phyloP scores from a whole-genome alignment of 2,888 invertebrate species.

The Corythucha ciliata region DNA sequence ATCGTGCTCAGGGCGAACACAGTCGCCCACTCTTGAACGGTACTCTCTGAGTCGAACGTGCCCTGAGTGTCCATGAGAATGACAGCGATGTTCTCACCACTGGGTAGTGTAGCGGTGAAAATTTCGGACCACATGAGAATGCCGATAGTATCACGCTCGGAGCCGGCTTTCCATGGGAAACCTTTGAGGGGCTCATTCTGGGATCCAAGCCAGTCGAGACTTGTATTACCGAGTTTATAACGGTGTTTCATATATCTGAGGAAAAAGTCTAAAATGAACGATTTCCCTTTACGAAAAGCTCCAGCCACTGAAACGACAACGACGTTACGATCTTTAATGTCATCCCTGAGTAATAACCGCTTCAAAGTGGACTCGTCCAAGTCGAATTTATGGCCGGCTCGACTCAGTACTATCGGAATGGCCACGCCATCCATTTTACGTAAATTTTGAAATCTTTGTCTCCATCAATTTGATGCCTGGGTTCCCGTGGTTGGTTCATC shows the following conservation, averaged over 20 bases:
- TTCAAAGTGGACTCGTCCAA: slow-evolving; percentile 70
- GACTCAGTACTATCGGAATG: slow-evolving; percentile 72
- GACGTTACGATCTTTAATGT: slow-evolving; percentile 69
- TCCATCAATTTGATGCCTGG: too few species aligned
- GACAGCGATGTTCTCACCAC: slow-evolving; percentile 68
- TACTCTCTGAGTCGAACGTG: slow-evolving; percentile 93
- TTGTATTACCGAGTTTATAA: background rate
- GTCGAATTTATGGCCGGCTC: slow-evolving; percentile 75
- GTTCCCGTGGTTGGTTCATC: too few species aligned
- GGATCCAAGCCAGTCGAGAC: slow-evolving; percentile 69
- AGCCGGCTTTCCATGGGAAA: slow-evolving; percentile 90
- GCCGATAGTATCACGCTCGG: slow-evolving; percentile 88
- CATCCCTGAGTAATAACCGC: slow-evolving; percentile 61
- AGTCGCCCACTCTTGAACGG: slow-evolving; percentile 92
- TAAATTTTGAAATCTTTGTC: too few species aligned
- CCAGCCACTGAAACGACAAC: slow-evolving; percentile 93
- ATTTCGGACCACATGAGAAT: slow-evolving; percentile 93
- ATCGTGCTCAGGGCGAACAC: slow-evolving; percentile 98
- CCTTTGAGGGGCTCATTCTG: slow-evolving; percentile 73
- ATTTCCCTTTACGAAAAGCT: slow-evolving; percentile 94
- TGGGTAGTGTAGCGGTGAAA: slow-evolving; percentile 62
- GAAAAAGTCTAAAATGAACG: slow-evolving; percentile 92
- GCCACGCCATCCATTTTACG: too few species aligned
- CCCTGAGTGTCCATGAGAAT: slow-evolving; percentile 91
- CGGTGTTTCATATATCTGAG: slow-evolving; percentile 66